phyloP scores from a whole-genome alignment of 2,888 invertebrate species.

The Cybosia mesomella region DNA sequence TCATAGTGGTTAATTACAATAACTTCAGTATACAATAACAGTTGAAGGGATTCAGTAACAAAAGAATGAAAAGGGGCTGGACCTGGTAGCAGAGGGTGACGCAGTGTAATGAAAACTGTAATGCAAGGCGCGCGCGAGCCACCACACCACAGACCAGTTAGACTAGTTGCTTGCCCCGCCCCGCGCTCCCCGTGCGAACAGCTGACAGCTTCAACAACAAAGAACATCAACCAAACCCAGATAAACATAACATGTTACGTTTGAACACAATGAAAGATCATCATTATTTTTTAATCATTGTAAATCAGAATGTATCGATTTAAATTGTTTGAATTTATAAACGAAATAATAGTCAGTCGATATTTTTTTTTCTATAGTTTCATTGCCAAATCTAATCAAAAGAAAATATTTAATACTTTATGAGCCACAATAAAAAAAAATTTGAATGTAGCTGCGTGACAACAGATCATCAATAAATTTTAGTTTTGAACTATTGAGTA shows the following conservation, averaged over 20 bases:
- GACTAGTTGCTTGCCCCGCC: constrained; percentile 64
- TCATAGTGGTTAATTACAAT: not conserved
- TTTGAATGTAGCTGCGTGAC: constrained; percentile 34
- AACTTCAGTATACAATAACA: constrained; percentile 4
- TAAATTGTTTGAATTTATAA: too few relatives aligned
- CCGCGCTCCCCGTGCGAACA: constrained; percentile 64
- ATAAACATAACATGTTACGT: constrained; percentile 54
- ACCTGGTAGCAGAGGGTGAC: constrained; percentile 21
- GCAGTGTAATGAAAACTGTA: constrained; percentile 29
- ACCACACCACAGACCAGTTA: constrained; percentile 53
- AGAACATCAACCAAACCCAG: constrained; percentile 67
- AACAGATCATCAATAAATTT: constrained; percentile 35
- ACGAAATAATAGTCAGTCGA: constrained; percentile 21
- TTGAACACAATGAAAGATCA: constrained; percentile 41
- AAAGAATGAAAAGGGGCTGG: constrained; percentile 24
- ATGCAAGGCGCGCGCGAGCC: constrained; percentile 56
- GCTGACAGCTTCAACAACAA: constrained; percentile 82
- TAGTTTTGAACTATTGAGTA: constrained; percentile 53
- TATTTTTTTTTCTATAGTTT: constrained; percentile 16
- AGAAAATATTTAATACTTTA: constrained; percentile 9
- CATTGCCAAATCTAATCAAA: constrained; percentile 18
- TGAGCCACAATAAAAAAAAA: constrained; percentile 35
- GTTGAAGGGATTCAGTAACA: constrained; percentile 16
- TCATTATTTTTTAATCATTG: constrained; percentile 46
- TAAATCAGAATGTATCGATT: constrained; percentile 46